Percentiles rank a stretch among this genome's conserved stretches.
These are phyloP conservation scores for Patella pellucida DNA, from an alignment of 2,888 invertebrate species.

Conservation along the genomic window DNA sequence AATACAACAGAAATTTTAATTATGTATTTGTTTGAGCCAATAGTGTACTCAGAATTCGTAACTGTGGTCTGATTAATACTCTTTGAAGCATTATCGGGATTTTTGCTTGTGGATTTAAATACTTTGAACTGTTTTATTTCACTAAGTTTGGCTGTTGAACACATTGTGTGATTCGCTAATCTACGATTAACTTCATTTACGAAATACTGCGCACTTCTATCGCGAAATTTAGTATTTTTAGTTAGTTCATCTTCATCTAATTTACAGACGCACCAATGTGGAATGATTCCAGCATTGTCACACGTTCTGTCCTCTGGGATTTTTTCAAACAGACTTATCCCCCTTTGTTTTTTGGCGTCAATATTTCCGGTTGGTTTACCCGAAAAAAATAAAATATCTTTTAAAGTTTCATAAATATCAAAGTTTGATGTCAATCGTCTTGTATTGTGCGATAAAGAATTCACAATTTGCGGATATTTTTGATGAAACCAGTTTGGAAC, in stretches of 20 bases:
- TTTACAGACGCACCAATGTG: slow-evolving; percentile 91
- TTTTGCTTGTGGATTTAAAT: slow-evolving; percentile 81
- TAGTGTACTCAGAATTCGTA: too few relatives aligned
- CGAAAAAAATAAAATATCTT: slow-evolving; percentile 22
- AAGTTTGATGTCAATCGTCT: slow-evolving; percentile 83
- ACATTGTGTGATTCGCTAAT: slow-evolving; percentile 20
- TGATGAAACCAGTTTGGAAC: slow-evolving; percentile 81
- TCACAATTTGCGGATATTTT: slow-evolving; percentile 76
- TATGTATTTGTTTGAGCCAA: too few relatives aligned
- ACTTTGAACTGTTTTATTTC: slow-evolving; percentile 73
- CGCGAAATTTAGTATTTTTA: too few relatives aligned
- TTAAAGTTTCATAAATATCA: slow-evolving; percentile 82
- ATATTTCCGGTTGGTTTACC: slow-evolving; percentile 62
- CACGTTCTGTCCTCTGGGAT: slow-evolving; percentile 83
- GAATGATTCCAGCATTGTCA: slow-evolving; percentile 81
- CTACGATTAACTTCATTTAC: slow-evolving; percentile 24
- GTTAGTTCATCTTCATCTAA: slow-evolving; percentile 74
- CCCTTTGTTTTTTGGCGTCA: slow-evolving; percentile 23
- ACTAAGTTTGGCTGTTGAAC: neutral
- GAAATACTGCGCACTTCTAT: too few relatives aligned
- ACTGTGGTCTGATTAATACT: slow-evolving; percentile 12
- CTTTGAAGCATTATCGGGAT: neutral
- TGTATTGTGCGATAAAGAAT: slow-evolving; percentile 79
- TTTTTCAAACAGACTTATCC: slow-evolving; percentile 80
- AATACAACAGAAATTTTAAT: too few relatives aligned